Conservation (phyloP, 2,113 vertebrate genomes). For the Gymnorhina tibicen region DNA sequence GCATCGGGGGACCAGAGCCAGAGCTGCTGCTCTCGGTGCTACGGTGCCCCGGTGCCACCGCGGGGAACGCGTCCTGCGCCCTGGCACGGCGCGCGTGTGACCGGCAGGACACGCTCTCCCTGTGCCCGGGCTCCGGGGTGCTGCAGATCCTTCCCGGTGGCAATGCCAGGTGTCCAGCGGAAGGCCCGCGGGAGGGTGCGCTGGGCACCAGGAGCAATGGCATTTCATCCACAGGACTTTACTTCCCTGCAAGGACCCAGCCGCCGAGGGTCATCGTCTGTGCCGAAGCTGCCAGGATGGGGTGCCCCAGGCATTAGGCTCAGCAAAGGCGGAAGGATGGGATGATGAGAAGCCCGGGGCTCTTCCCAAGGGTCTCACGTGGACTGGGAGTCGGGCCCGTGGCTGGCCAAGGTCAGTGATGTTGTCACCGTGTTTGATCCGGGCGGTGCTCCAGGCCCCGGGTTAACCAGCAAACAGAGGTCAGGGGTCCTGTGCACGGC, state of each 20-base stretch:
- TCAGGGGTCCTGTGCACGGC: accelerated
- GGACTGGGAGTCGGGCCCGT: accelerated
- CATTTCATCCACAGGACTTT: accelerated
- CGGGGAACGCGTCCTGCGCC: accelerated
- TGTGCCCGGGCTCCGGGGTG: accelerated
- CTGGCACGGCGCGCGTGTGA: accelerated
- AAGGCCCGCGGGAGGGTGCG: accelerated
- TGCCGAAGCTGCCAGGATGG: accelerated
- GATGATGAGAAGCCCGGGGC: accelerated
- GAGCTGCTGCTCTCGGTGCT: accelerated
- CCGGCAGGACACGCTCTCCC: not conserved
- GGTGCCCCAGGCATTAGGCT: accelerated
- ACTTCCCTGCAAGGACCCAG: not conserved
- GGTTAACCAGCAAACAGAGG: not conserved
- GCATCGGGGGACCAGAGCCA: accelerated
- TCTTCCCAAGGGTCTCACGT: accelerated
- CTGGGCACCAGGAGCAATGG: not conserved
- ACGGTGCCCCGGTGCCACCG: accelerated
- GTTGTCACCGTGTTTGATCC: not conserved
- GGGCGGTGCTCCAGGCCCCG: not conserved
- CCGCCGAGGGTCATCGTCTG: accelerated
- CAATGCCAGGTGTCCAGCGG: no score
- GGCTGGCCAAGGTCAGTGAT: not conserved
- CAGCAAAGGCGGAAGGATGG: accelerated
- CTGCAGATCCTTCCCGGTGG: accelerated